These are phyloP conservation scores for Drosophila anomalipes DNA, from an alignment of 2,888 invertebrate genomes.

Conservation along the genomic window DNA sequence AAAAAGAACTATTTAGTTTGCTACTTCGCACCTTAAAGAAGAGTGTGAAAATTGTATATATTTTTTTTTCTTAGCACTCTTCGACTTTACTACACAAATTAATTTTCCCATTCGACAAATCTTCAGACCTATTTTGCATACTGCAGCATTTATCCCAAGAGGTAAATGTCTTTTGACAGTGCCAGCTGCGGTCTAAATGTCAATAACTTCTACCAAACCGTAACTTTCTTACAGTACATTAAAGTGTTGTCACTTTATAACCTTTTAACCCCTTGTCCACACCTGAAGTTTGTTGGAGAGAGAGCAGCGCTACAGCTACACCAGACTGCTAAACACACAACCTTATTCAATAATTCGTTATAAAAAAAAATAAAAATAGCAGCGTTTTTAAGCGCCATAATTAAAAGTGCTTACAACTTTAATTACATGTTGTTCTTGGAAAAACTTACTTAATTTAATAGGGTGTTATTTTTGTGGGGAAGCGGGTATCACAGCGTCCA, in stretches of 20 bases:
- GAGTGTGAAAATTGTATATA: not conserved
- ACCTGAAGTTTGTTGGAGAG: not conserved
- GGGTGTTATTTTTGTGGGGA: constrained; percentile 3
- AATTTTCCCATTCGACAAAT: not conserved
- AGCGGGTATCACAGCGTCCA: not conserved
- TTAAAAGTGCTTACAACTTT: constrained; percentile 59
- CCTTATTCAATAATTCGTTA: constrained; percentile 61
- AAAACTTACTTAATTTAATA: constrained; percentile 38
- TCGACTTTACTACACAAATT: not conserved
- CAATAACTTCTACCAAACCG: constrained; percentile 47
- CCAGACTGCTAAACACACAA: constrained; percentile 17
- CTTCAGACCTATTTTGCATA: not conserved
- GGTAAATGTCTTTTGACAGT: constrained; percentile 5
- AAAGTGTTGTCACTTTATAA: constrained; percentile 16
- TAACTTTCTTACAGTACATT: constrained; percentile 17
- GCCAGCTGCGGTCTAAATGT: constrained; percentile 25
- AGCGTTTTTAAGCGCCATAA: constrained; percentile 34
- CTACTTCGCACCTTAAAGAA: not conserved
- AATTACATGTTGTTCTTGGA: constrained; percentile 57
- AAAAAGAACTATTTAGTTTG: not conserved
- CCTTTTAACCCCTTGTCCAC: constrained; percentile 19
- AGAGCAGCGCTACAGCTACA: constrained; percentile 3
- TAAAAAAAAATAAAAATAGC: not conserved
- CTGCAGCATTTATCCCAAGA: not conserved
- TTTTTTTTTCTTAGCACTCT: no score